Evolutionary conservation across 1,140 invertebrate genomes (phyloP), one percentile per base, ranked within the genome.

Genomic region (Phymorhynchus buccinoides): DNA sequence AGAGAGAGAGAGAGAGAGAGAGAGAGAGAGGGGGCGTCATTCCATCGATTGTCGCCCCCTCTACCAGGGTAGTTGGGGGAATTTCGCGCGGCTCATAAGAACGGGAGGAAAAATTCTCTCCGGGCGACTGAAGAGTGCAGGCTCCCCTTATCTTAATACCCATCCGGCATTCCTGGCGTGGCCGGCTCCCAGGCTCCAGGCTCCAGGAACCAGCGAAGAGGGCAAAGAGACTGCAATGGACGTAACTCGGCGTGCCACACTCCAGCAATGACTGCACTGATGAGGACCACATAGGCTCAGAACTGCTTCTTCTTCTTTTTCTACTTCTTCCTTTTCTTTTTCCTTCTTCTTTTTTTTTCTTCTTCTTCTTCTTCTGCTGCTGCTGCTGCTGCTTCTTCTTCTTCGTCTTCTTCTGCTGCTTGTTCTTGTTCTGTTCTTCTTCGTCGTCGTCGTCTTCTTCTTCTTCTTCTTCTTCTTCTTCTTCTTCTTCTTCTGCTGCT

Each of bases 61-160:
- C n/a, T n/a, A n/a, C n/a, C n/a, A n/a, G n/a, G n/a, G n/a, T n/a
- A n/a, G n/a, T n/a, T n/a, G n/a, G n/a, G n/a, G n/a, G 77, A 79
- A 79, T 44, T 79, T 79, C 48, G 39, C 44, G n/a, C 16, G 18
- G n/a, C 78, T 48, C 78, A 80, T 80, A 80, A 80, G 52, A 30
- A 44, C 78, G n/a, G 44, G n/a, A 18, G 35, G 44, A 80, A 48
- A 30, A 32, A 80, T 80, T 32, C 78, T 44, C n/a, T 35, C 1
- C 9, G n/a, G 9, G 3, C 44, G 78, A 80, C 30, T 66, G 35
- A 6, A 82, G 56, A 82, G 56, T 82, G 56, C 52, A 39, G 16
- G 30, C 80, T 68, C 80, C 48, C 9, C 32, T 82, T 82, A 82
- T 66, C 52, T 68, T 22, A 35, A 35, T 66, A 66, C 7, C 56